Percentiles rank a stretch among this genome's conserved stretches.
These are phyloP conservation scores for Drosophila paulistorum DNA, from an alignment of 1,140 invertebrate species.

Conservation along the genomic window DNA sequence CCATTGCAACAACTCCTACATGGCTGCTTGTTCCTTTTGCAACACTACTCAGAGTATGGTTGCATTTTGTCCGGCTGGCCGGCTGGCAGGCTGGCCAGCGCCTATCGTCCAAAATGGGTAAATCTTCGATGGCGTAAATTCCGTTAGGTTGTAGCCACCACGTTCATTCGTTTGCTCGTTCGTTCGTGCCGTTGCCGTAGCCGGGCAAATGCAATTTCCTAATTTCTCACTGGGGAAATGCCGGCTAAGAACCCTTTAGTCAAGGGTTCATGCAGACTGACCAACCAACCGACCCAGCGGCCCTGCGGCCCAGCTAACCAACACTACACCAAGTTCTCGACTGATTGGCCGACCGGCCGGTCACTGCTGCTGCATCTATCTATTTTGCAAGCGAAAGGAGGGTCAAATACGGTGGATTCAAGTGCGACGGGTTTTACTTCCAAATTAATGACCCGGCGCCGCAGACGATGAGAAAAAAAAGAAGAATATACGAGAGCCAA, in stretches of 20 bases:
- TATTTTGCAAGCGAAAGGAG: neutral
- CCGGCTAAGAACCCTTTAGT: constrained; percentile 53
- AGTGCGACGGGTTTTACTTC: constrained; percentile 47
- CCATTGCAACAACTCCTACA: neutral
- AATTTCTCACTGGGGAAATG: constrained; percentile 81
- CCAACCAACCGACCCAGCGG: constrained; percentile 1
- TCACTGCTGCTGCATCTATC: neutral
- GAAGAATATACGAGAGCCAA: constrained; percentile 30
- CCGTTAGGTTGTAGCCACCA: constrained; percentile 48
- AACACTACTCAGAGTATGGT: constrained; percentile 27
- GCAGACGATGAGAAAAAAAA: constrained; percentile 50
- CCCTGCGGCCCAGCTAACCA: constrained; percentile 25
- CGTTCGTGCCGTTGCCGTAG: neutral
- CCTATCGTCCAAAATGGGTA: constrained; percentile 10
- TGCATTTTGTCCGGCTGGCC: constrained; percentile 43
- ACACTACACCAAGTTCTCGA: constrained; percentile 14
- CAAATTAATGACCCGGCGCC: constrained; percentile 77
- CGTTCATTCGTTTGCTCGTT: constrained; percentile 31
- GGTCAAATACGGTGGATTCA: constrained; percentile 36
- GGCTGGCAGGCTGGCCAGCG: neutral
- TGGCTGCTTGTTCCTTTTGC: neutral
- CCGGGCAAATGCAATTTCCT: constrained; percentile 79
- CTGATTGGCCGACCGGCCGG: constrained; percentile 17
- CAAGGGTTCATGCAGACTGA: constrained; percentile 21
- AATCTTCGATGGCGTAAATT: constrained; percentile 73